These are phyloP conservation scores for Drosophila recens DNA, from an alignment of 2,888 invertebrate species.

Conservation along the genomic window DNA sequence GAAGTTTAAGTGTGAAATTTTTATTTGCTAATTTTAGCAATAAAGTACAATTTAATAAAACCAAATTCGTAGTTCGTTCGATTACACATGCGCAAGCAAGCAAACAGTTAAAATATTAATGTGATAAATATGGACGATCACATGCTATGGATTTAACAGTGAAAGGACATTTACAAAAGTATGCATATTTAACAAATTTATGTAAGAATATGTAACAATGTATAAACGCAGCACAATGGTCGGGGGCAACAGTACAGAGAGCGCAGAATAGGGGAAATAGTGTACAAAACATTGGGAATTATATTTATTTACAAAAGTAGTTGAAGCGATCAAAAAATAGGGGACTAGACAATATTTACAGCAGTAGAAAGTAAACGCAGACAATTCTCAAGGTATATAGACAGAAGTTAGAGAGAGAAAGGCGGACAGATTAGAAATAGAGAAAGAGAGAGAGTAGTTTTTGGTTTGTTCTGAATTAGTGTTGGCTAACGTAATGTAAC, in stretches of 20 bases:
- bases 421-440: slow-evolving; percentile 33
- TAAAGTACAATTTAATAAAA: no score
- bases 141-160: slow-evolving; percentile 55
- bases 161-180: slow-evolving; percentile 43
- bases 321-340: slow-evolving; percentile 51
- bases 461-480: slow-evolving; percentile 35
- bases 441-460: slow-evolving; percentile 39
- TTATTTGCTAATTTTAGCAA: not conserved
- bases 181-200: slow-evolving; percentile 23
- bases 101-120: not conserved
- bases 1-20: not conserved
- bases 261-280: slow-evolving; percentile 22
- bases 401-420: slow-evolving; percentile 50
- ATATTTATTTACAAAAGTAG: slow-evolving; percentile 49
- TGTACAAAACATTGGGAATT: slow-evolving; percentile 37
- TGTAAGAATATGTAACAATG: slow-evolving; percentile 27
- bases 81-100: slow-evolving; percentile 43
- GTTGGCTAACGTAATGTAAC: slow-evolving; percentile 58
- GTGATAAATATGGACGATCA: slow-evolving; percentile 41
- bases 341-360: slow-evolving; percentile 67
- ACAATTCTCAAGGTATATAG: slow-evolving; percentile 50
- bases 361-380: slow-evolving; percentile 56
- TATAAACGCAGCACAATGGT: slow-evolving; percentile 39
- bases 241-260: slow-evolving; percentile 32
- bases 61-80: no score